Base-by-base conservation (phyloP, 2,888 invertebrate genomes). In the Rhagonycha fulva region DNA sequence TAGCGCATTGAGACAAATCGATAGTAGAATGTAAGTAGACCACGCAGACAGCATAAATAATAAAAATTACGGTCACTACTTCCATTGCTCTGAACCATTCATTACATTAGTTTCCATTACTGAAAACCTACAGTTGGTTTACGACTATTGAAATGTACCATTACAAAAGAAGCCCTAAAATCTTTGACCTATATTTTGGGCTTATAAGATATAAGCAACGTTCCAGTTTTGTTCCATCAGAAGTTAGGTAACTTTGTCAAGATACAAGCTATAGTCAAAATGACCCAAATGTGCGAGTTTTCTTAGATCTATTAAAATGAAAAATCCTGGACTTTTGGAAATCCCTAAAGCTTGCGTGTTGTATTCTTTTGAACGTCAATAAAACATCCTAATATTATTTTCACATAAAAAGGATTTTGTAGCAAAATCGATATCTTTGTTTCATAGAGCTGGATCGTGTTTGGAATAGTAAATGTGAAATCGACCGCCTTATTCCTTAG, bases 401-500 rank as follows among this genome's bases (percentile, higher is more conserved):
- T n/a, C n/a, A 47, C 9, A 47, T 47, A n/a, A 47, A 47, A 47
- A 47, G n/a, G 73, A 80, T 75, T 24, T 66, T 71, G 73, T 68
- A 70, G 71, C 72, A 76, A 80, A 80, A 81, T 76, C 82, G 81
- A 82, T 82, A 82, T 76, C 47, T 47, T 47, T n/a, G 47, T 47
- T 32, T 32, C n/a, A 62, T 9, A 70, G 30, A 71, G 66, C 28
- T 30, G 63, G 14, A 63, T 66, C 71, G 66, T 47, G 71, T 71
- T 32, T 47, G 14, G 71, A 71, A 71, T 71, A 66, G 47, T 71
- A 71, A 71, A 24, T 71, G n/a, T 9, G n/a, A 47, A n/a, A 47
- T 47, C 47, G 47, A 47, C 47, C 47, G 47, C 47, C n/a, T 47
- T 19, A 19, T 19, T 47, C 47, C n/a, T 47, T 47, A 3, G 3